phyloP scores from a whole-genome alignment of 2,113 vertebrate species.

The Ia io region DNA sequence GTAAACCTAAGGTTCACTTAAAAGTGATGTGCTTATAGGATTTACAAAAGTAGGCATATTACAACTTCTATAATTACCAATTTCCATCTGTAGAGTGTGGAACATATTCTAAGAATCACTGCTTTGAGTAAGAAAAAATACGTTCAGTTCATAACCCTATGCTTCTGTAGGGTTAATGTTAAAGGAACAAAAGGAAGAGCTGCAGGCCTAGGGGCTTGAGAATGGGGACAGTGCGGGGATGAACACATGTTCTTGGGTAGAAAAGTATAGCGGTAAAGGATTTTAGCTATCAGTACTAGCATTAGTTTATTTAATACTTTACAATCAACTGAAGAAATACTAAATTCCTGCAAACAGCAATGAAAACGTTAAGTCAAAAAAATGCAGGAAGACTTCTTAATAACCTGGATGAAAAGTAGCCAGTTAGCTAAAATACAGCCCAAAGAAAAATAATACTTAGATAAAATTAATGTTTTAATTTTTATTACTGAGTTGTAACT shows the following conservation, averaged over 20 bases:
- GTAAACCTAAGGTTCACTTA: neutral
- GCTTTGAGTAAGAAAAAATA: constrained; percentile 11
- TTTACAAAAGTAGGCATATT: neutral
- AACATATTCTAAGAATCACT: neutral
- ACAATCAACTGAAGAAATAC: neutral
- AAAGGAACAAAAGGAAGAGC: neutral
- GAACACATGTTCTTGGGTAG: neutral
- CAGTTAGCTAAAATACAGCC: neutral
- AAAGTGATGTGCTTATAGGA: neutral
- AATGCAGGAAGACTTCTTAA: neutral
- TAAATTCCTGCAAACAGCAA: neutral
- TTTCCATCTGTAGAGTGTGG: neutral
- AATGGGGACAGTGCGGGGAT: neutral
- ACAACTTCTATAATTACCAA: neutral
- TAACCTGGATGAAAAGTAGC: neutral
- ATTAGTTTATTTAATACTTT: constrained; percentile 26
- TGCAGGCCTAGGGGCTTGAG: neutral
- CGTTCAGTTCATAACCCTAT: neutral
- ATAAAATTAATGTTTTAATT: neutral
- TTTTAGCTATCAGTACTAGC: neutral
- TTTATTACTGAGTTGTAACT: neutral
- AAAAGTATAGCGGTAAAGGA: neutral
- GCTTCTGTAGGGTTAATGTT: constrained; percentile 13
- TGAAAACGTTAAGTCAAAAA: constrained; percentile 9
- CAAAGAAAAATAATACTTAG: neutral